Base-by-base conservation (phyloP, 2,797 vertebrate genomes). In the Xyrichtys novacula region DNA sequence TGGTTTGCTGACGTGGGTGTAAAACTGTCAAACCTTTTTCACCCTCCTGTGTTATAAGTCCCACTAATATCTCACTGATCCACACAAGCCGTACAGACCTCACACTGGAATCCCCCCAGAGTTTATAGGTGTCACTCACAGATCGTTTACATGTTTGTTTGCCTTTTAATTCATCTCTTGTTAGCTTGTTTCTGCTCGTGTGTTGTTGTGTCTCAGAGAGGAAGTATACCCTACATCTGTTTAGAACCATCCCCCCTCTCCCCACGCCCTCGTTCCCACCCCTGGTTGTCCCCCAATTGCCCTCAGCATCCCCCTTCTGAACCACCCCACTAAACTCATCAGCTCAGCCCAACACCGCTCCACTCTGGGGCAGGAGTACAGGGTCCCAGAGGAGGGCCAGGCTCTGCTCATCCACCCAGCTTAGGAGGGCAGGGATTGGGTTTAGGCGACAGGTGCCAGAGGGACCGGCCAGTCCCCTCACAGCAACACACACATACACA, bases 371-470 rank as follows among this genome's bases (percentile, higher is more conserved):
- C 65, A 76, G 82, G 84, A 84, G 62, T 26, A 48, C 76, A 76
- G 66, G 85, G 84, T 88, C 88, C 83, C 88, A 80, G 54, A 76
- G 85, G 90, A 86, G 87, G 63, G 59, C 47, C 20, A 15, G 78
- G 84, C 85, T 80, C 74, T 69, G 82, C 76, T 87, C 89, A 89
- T 85, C 78, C 87, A 74, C 70, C 74, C 81, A 80, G 89, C 85
- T 91, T 88, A 88, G 74, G 69, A 85, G 85, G 75, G 83, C 75
- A 88, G 85, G 87, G 88, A 87, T 89, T 88, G 83, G 87, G 85
- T 91, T 89, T 86, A 85, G 85, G 80, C 90, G 94, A 88, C 94
- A 94, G 92, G 91, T 95, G 94, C 92, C 90, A 85, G 86, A 85
- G 88, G 87, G 88, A 88, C 85, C 32, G 17, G 82, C 73, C 76